Evolutionary conservation across 2,797 vertebrate species (phyloP), one percentile per base, ranked within the genome.

Genomic region (Eleutherodactylus coqui): DNA sequence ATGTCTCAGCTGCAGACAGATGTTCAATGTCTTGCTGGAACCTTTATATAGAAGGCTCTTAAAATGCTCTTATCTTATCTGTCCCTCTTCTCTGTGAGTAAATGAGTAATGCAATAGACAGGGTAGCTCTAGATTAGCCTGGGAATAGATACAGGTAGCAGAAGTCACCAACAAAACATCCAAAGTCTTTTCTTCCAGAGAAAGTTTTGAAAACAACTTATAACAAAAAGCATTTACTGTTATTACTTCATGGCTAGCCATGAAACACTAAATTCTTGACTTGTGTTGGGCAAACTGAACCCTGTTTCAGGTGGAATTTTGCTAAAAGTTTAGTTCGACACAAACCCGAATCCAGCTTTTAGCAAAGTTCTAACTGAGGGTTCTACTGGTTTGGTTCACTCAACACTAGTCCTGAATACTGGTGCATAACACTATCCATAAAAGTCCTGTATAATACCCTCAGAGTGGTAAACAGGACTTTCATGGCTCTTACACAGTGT

Each of bases 21-120:
- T 87, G 86, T 87, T 84, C 34, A 69, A n/a, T 84, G 69, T 87
- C 82, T 83, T 49, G 9, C 55, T 38, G 8, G 41, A 73, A 19
- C 34, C 79, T n/a, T 67, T 75, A 34, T 49, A 81, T 51, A 79
- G 76, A 58, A 47, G 79, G 64, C 55, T 58, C 49, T 55, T 32
- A 62, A 55, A 78, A 45, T 6, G 64, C 9, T 62, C 86, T 84
- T 87, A 87, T 87, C 86, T 87, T 84, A 79, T 87, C 86, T 80
- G 13, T 16, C 73, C 41, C 67, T 76, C 75, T 47, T 45, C 77
- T 58, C 51, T n/a, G 34, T 49, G 76, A 38, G 51, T 58, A 78
- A 78, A n/a, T 49, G 76, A 38, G 51, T 58, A 78, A 78, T 76
- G 6, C 47, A 41, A 62, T 41, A 62, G 60, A 19, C 80, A 55